phyloP scores from a whole-genome alignment of 2,797 vertebrate species.

The Rousettus madagascariensis region DNA sequence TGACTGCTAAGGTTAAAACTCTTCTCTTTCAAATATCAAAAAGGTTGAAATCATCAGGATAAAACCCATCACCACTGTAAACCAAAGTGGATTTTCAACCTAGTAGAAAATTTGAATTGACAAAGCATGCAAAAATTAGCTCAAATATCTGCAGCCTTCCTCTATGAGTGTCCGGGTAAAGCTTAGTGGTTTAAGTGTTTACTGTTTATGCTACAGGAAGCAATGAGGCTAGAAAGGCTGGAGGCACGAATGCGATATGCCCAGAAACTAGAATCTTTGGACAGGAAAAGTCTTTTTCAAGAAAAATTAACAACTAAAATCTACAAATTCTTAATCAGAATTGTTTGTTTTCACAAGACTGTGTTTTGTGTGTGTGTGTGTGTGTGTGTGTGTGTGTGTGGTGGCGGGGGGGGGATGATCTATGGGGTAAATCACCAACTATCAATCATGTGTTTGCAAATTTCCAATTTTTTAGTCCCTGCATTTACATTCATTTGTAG shows the following conservation, averaged over 20 bases:
- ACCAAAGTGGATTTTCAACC: conserved; percentile 58
- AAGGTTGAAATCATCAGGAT: conserved; percentile 50
- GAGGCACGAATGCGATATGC: background rate
- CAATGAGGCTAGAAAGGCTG: conserved; percentile 50
- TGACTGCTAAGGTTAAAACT: conserved; percentile 52
- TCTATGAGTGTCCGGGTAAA: background rate
- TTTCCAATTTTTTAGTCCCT: background rate
- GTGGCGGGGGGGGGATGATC: no score
- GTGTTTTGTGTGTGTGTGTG: background rate
- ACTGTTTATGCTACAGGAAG: conserved; percentile 62
- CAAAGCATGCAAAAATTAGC: conserved; percentile 62
- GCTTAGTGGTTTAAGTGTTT: conserved; percentile 14
- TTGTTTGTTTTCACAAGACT: conserved; percentile 62
- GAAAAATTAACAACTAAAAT: conserved; percentile 71
- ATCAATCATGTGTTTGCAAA: background rate
- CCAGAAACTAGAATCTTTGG: conserved; percentile 52
- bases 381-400: no score
- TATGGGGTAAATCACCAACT: background rate
- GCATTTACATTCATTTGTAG: background rate
- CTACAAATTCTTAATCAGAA: conserved; percentile 63
- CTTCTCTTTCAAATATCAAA: conserved; percentile 43
- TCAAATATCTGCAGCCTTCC: conserved; percentile 15
- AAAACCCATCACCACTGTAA: conserved; percentile 56
- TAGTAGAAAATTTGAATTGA: conserved; percentile 71
- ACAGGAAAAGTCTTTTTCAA: conserved; percentile 54